Base-by-base conservation (phyloP, 2,888 invertebrate species). In the Stenichneumon culpator region DNA sequence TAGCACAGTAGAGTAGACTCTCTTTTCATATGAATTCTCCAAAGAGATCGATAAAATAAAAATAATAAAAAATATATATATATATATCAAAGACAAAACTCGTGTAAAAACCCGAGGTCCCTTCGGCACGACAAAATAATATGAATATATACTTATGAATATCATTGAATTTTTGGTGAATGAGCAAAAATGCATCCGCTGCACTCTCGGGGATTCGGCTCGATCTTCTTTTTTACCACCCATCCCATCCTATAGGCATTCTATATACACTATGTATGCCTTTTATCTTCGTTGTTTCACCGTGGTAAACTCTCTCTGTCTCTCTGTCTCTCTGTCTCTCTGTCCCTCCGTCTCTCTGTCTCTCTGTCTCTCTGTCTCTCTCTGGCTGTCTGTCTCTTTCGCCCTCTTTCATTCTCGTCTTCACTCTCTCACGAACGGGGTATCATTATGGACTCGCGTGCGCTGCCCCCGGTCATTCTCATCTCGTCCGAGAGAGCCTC, bases 361-460 rank as follows among this genome's bases (percentile, higher is more conserved):
- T 16, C 4, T 6, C 73, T 67, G 73, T 78, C 78, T 83, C 52
- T 82, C 50, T 39, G 16, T 67, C 70, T 54, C 68, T 44, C 68
- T 79, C 63, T 52, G 44, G 0, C n/a, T n/a, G n/a, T n/a, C n/a
- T n/a, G n/a, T n/a, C 44, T 7, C 63, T 19, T 65, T 83, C 44
- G 68, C 69, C 73, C 81, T 77, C 79, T 72, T 63, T 86, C 74
- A 63, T 69, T 36, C 77, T 78, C 72, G 36, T 69, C 69, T 78
- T 68, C 52, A 63, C 79, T 73, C 75, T 81, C 75, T 69, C 81
- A 32, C 60, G 67, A 79, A 69, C 87, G 89, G 89, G 90, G 89
- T 91, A 92, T 92, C 91, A 92, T 92, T 92, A 92, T 89, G 90
- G 86, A 91, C 90, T 92, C 92, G 92, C 92, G 92, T 92, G 92